Evolutionary conservation across 2,113 vertebrate species (phyloP).

Genomic region (Anarhynchus alexandrinus): DNA sequence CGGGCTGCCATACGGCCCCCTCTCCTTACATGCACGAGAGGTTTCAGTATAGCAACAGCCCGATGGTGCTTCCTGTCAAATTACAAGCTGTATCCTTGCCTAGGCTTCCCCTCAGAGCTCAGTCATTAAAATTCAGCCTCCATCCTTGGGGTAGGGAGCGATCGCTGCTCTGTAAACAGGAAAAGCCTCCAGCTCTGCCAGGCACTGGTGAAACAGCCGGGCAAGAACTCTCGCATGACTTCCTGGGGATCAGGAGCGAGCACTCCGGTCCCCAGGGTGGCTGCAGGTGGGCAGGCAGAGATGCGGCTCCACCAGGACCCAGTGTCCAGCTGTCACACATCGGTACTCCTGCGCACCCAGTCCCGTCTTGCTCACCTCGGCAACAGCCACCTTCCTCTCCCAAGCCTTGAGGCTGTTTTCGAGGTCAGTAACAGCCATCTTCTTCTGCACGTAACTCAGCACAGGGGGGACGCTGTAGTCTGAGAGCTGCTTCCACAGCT

Average conservation of each 20-base stretch:
- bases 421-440: conserved; percentile 57
- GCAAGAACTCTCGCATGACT: accelerated
- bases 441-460: conserved; percentile 69
- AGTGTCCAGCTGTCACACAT: accelerated
- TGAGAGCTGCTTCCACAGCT: conserved; percentile 62
- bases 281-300: not conserved
- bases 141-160: accelerated
- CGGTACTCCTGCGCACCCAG: not conserved
- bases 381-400: conserved; percentile 78
- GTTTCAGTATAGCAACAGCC: not conserved
- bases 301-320: accelerated
- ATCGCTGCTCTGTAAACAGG: not conserved
- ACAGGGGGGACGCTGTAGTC: conserved; percentile 64
- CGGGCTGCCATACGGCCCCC: accelerated
- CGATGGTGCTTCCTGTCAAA: not conserved
- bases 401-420: conserved; percentile 69
- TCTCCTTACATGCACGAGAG: not conserved
- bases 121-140: not conserved
- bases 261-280: accelerated
- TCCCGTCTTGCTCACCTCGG: conserved; percentile 53
- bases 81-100: not conserved
- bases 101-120: not conserved
- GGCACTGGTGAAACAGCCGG: accelerated
- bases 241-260: not conserved
- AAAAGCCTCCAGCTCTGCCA: not conserved